Conservation (phyloP, 2,113 vertebrate genomes). For the Brevimyrus niger region DNA sequence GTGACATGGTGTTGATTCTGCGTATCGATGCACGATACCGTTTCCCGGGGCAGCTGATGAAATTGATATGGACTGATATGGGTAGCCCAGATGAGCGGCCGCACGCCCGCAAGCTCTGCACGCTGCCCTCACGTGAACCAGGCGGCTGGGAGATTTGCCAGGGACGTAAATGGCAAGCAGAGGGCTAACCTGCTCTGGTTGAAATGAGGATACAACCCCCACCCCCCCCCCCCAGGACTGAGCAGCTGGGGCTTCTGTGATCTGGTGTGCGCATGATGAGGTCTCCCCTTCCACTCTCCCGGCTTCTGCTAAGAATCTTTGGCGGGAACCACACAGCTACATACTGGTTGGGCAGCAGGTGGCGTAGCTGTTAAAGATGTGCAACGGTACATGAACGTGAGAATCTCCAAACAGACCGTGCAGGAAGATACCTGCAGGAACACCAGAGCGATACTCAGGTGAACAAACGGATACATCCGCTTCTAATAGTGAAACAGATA, state of each 20-base stretch:
- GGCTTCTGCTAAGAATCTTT: not conserved
- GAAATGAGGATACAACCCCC: not conserved
- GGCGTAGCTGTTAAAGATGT: not conserved
- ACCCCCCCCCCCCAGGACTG: not conserved
- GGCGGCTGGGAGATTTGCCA: not conserved
- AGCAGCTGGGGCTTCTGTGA: not conserved
- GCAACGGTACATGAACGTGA: not conserved
- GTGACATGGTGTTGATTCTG: not conserved
- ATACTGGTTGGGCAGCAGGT: not conserved
- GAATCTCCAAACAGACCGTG: not conserved
- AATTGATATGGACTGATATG: not conserved
- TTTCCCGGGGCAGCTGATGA: not conserved
- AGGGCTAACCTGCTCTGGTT: not conserved
- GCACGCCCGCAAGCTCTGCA: not conserved
- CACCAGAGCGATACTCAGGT: not conserved
- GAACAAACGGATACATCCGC: not conserved
- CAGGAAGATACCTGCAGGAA: not conserved
- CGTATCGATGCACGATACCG: not conserved
- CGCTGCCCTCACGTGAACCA: conserved; percentile 9
- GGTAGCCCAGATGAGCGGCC: not conserved
- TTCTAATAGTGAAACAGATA: not conserved
- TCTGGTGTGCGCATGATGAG: not conserved
- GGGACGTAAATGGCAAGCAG: not conserved
- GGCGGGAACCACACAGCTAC: not conserved
- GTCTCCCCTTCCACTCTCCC: not conserved